phyloP scores from a whole-genome alignment of 2,888 invertebrate species.

The Cephus pygmeus region DNA sequence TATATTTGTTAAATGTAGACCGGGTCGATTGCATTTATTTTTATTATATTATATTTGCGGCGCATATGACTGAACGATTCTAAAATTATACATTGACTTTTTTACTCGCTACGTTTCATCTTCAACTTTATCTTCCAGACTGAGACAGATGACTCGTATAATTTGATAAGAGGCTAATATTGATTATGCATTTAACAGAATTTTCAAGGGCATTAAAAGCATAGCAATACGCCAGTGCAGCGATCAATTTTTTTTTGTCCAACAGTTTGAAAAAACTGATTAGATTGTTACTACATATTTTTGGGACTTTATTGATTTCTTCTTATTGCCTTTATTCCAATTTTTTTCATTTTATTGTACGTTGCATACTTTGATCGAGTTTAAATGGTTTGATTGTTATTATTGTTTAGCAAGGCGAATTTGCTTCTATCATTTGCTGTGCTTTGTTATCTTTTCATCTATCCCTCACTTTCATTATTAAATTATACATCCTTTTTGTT shows the following conservation, averaged over 20 bases:
- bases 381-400: neutral
- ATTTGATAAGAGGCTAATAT: neutral
- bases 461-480: neutral
- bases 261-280: neutral
- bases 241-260: neutral
- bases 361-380: too few species aligned
- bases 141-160: neutral
- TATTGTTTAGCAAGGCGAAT: neutral
- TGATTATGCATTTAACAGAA: neutral
- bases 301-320: too few species aligned
- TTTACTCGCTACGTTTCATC: neutral
- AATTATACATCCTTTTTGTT: neutral
- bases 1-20: neutral
- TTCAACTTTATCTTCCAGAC: neutral
- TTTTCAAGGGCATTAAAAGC: neutral
- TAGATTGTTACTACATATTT: neutral
- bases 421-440: conserved; percentile 5
- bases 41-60: neutral
- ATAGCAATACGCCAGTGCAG: neutral
- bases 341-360: neutral
- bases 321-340: neutral
- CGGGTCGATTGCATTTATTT: neutral
- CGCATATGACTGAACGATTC: neutral
- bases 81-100: neutral
- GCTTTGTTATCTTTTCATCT: conserved; percentile 7